phyloP scores from a whole-genome alignment of 1,140 invertebrate species.

The Tetragonula clypearis region DNA sequence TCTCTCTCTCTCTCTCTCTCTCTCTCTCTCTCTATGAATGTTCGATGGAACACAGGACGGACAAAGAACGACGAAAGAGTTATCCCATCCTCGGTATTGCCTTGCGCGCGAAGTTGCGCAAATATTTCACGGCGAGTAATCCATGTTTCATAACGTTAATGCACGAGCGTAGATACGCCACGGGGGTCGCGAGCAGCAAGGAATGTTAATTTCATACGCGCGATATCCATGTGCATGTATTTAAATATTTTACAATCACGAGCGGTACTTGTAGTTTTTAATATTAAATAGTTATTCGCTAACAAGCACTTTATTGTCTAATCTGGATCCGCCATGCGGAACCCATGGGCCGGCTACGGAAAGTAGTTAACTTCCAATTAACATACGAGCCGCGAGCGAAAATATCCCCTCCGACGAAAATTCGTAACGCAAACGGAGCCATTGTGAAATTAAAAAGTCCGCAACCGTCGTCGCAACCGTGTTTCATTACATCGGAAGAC shows the following conservation, averaged over 20 bases:
- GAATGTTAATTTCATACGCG: constrained; percentile 54
- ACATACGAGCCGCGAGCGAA: constrained; percentile 22
- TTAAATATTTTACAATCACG: constrained; percentile 64
- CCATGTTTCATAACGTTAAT: constrained; percentile 55
- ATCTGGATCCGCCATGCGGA: constrained; percentile 15
- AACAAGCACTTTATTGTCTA: constrained; percentile 58
- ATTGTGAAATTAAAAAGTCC: constrained; percentile 24
- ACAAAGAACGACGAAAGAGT: neutral
- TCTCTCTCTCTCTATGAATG: too few species aligned
- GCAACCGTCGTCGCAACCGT: too few species aligned
- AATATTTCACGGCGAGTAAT: constrained; percentile 51
- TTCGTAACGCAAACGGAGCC: neutral
- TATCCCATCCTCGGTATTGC: neutral
- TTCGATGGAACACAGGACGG: neutral
- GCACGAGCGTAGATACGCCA: constrained; percentile 9
- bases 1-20: too few species aligned
- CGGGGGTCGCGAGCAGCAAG: constrained; percentile 7
- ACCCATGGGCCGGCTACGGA: constrained; percentile 19
- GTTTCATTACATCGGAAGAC: constrained; percentile 33
- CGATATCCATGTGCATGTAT: constrained; percentile 43
- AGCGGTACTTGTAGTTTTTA: constrained; percentile 57
- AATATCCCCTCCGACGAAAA: constrained; percentile 2
- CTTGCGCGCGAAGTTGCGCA: neutral
- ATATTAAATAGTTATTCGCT: constrained; percentile 59
- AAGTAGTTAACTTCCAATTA: constrained; percentile 57